Evolutionary conservation across 2,888 invertebrate species (phyloP).

Genomic region (Clepsis dumicolana): DNA sequence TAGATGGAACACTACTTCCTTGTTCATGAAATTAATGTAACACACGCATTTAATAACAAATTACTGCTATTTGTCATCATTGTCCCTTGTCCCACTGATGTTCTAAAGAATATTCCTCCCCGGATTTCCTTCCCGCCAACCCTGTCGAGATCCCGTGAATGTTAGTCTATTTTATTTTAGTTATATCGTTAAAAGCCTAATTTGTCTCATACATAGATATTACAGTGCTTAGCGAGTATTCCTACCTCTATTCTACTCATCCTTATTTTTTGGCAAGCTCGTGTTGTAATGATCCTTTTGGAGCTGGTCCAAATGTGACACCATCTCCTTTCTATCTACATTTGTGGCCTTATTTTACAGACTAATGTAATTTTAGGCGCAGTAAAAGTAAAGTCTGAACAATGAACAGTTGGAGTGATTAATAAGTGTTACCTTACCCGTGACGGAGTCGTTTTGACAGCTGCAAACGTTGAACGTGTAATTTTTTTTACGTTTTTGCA

Average conservation of each 20-base stretch:
- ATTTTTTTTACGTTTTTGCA: not conserved
- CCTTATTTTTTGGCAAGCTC: not conserved
- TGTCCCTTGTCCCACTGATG: not conserved
- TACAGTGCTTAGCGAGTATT: not conserved
- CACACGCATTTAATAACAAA: too few species aligned
- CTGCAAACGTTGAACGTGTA: not conserved
- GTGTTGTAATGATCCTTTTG: not conserved
- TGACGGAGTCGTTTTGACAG: not conserved
- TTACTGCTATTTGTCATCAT: not conserved
- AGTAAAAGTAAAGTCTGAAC: not conserved
- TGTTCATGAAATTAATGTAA: too few species aligned
- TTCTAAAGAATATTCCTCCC: too few species aligned
- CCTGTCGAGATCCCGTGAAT: too few species aligned
- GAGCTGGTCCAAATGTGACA: not conserved
- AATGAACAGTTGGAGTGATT: not conserved
- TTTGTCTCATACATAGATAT: not conserved
- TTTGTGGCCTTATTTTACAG: not conserved
- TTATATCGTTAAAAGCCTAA: not conserved
- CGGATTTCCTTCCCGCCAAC: too few species aligned
- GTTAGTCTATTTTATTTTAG: too few species aligned
- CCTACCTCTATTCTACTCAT: not conserved
- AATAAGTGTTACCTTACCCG: not conserved
- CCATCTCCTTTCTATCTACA: not conserved
- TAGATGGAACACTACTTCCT: not conserved
- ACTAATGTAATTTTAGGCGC: not conserved